Evolutionary conservation across 2,888 invertebrate genomes (phyloP).

Genomic region (Zygaena filipendulae): DNA sequence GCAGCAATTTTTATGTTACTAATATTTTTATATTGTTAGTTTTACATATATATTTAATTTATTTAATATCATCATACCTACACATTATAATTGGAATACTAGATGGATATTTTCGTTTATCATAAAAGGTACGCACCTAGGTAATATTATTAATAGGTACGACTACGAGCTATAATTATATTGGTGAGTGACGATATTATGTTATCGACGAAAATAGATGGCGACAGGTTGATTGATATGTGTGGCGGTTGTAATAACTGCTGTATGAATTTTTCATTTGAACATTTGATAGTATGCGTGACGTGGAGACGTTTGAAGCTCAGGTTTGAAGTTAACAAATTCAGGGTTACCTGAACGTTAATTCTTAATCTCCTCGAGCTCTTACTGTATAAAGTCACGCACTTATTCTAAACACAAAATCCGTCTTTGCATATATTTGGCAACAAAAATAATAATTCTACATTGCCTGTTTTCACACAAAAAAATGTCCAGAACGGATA

Average conservation of each 20-base stretch:
- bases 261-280: conserved; percentile 54
- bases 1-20: too few relatives aligned
- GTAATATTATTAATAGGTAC: too few relatives aligned
- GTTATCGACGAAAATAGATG: conserved; percentile 50
- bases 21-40: too few relatives aligned
- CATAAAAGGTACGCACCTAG: too few relatives aligned
- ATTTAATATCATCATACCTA: too few relatives aligned
- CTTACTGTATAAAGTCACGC: conserved; percentile 39
- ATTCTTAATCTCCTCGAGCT: conserved; percentile 42
- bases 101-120: too few relatives aligned
- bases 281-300: conserved; percentile 41
- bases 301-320: conserved; percentile 39
- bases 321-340: conserved; percentile 52
- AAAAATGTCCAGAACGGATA: too few relatives aligned
- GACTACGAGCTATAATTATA: too few relatives aligned
- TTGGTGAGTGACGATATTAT: conserved; percentile 41
- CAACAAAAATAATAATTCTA: too few relatives aligned
- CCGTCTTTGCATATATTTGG: background rate
- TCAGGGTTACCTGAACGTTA: conserved; percentile 42
- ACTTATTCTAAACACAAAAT: conserved; percentile 22
- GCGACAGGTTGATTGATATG: conserved; percentile 53
- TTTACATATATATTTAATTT: too few relatives aligned
- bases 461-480: too few relatives aligned
- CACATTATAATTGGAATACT: too few relatives aligned
- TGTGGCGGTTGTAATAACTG: conserved; percentile 47